A percentile compares a stretch with the other conserved stretches of the same genome.
Conservation (phyloP, 1,140 invertebrate genomes). For the Apocrypta bakeri region DNA sequence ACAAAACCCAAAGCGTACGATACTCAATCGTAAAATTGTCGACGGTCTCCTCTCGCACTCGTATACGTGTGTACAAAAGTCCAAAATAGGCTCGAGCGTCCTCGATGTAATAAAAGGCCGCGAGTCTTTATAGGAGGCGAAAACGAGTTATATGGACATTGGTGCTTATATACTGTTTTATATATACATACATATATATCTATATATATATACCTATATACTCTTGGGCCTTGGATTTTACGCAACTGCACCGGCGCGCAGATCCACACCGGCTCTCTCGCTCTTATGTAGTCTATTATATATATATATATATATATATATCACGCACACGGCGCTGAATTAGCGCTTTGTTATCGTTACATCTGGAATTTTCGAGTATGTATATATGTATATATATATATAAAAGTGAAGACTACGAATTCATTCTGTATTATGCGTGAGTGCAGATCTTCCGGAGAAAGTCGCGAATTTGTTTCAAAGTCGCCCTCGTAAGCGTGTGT, state of each 20-base stretch:
- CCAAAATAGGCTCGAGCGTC: neutral
- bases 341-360: neutral
- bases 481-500: neutral
- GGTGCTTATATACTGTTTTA: neutral
- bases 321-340: neutral
- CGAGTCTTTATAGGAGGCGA: neutral
- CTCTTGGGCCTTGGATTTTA: slow-evolving; percentile 2
- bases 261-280: neutral
- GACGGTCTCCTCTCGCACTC: too few species aligned
- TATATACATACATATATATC: too few species aligned
- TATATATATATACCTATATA: neutral
- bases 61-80: neutral
- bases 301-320: too few species aligned
- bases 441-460: neutral
- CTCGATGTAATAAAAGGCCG: neutral
- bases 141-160: neutral
- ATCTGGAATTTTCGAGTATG: neutral
- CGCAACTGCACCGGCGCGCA: slow-evolving; percentile 3
- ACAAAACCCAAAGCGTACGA: neutral
- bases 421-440: too few species aligned
- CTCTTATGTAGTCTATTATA: neutral
- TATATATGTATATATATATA: neutral
- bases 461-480: neutral
- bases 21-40: too few species aligned
- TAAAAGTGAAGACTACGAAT: too few species aligned